These are phyloP conservation scores for Calvadosia cruxmelitensis DNA, from an alignment of 30 jellyfish, hydroid and myxozoan genomes.

Conservation along the genomic window DNA sequence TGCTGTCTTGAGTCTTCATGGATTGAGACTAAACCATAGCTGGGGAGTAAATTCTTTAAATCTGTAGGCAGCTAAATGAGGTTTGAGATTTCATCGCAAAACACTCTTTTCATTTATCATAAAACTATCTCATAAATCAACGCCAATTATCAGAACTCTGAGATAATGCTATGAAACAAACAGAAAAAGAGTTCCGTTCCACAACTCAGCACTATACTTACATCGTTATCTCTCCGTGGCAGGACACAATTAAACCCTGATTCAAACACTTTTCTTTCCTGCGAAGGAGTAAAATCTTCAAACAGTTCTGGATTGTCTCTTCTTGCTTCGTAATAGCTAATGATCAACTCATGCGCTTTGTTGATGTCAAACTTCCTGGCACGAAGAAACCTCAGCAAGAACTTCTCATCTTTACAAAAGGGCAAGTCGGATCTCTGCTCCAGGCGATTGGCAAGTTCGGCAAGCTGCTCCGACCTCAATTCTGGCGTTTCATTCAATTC, in stretches of 20 bases:
- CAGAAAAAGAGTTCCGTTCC: too few relatives aligned
- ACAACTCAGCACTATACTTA: too few relatives aligned
- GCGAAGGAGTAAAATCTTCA: slow-evolving; percentile 24
- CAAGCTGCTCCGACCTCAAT: background rate
- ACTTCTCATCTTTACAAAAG: background rate
- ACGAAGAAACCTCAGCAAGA: slow-evolving; percentile 22
- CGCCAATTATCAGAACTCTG: too few relatives aligned
- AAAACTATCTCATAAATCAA: too few relatives aligned
- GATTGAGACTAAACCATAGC: too few relatives aligned
- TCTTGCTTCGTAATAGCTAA: slow-evolving; percentile 20
- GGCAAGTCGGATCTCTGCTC: background rate
- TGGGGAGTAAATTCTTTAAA: too few relatives aligned
- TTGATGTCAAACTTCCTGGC: slow-evolving; percentile 45
- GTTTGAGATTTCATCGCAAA: too few relatives aligned
- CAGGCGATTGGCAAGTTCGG: background rate
- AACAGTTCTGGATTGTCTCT: slow-evolving; percentile 23
- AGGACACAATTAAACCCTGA: slow-evolving; percentile 26
- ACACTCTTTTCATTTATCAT: too few relatives aligned
- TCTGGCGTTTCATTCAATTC: background rate
- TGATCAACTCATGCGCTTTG: slow-evolving; percentile 23
- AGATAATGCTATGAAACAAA: too few relatives aligned
- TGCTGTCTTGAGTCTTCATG: too few relatives aligned
- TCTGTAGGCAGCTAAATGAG: too few relatives aligned
- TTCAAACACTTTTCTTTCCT: slow-evolving; percentile 29
- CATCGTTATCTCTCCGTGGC: slow-evolving; percentile 33